Base-by-base conservation (phyloP, 2,797 vertebrate genomes). In the Sebastes trivittatus region DNA sequence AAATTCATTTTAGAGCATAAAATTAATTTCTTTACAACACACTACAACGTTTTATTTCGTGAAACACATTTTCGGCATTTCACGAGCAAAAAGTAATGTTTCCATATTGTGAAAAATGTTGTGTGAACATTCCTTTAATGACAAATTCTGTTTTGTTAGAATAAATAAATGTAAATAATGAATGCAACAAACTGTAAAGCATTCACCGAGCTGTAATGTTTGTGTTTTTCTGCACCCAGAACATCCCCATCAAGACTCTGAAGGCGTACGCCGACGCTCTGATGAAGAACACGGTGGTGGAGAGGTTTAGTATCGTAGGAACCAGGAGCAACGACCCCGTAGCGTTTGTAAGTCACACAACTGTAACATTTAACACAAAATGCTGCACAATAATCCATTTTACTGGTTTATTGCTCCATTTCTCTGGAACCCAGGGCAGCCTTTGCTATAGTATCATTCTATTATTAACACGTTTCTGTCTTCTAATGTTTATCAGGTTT, bases 291-390 rank as follows among this genome's bases (percentile, higher is more conserved):
- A 93, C 93, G 0, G 94, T 96, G 0, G 98, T 99, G 85, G 97
- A 98, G 91, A 96, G 97, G 86, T 96, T 99, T 89, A 99, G 97
- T 91, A 97, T 99, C 1, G 97, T 99, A 72, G 97, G 98, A 87
- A 99, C 98, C 42, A 94, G 97, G 82, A 99, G 98, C 94, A 99
- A 97, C 0, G 97, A 99, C 86, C 98, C 98, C 0, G 97, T 99
- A 78, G 98, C 98, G 2, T 97, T 96, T 58, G 98, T 99, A 93
- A 95, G 98, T 97, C 18, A 80, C 16, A 81, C 29, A 66, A 0
- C 1, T 71, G 3, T 46, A n/a, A 56, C 20, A n/a, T 52, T 38
- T 11, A 14, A 49, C 14, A 13, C 11, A 46, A 22, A 56, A 56
- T 30, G 32, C 29, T 62, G 2, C 59, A 22, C 46, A 52, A 52